phyloP scores from a whole-genome alignment of 2,888 invertebrate genomes.

The Megamerina dolium region DNA sequence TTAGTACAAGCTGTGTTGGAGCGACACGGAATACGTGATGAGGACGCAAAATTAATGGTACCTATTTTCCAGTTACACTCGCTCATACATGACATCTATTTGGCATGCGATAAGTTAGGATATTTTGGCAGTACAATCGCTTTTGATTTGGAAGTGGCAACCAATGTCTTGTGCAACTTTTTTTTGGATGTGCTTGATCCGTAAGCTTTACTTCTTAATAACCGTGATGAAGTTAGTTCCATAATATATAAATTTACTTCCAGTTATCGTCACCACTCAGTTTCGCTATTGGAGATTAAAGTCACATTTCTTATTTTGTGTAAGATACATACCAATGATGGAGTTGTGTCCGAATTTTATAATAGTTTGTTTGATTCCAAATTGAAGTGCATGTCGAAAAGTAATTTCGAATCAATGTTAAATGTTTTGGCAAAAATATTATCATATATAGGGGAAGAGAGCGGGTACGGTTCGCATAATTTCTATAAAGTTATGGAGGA shows the following conservation, averaged over 20 bases:
- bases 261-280: conserved; percentile 41
- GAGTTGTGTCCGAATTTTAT: conserved; percentile 39
- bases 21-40: conserved; percentile 36
- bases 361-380: conserved; percentile 33
- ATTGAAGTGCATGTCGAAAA: conserved; percentile 38
- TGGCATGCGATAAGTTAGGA: conserved; percentile 44
- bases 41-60: conserved; percentile 37
- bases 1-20: conserved; percentile 43
- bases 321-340: conserved; percentile 37
- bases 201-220: conserved; percentile 25
- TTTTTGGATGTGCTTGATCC: conserved; percentile 49
- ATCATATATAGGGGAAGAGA: conserved; percentile 42
- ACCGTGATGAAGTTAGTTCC: not conserved
- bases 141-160: conserved; percentile 37
- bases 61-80: conserved; percentile 43
- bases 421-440: conserved; percentile 40
- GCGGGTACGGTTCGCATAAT: conserved; percentile 41
- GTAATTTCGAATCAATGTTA: conserved; percentile 41
- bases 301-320: conserved; percentile 44
- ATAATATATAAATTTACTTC: conserved; percentile 4
- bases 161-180: conserved; percentile 40
- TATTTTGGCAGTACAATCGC: conserved; percentile 32
- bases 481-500: conserved; percentile 36
- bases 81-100: conserved; percentile 46
- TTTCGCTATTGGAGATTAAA: conserved; percentile 45